Percentiles rank a stretch among this genome's conserved stretches.
Conservation (phyloP, 2,888 invertebrate genomes). For the Chaitophorus viminalis region DNA sequence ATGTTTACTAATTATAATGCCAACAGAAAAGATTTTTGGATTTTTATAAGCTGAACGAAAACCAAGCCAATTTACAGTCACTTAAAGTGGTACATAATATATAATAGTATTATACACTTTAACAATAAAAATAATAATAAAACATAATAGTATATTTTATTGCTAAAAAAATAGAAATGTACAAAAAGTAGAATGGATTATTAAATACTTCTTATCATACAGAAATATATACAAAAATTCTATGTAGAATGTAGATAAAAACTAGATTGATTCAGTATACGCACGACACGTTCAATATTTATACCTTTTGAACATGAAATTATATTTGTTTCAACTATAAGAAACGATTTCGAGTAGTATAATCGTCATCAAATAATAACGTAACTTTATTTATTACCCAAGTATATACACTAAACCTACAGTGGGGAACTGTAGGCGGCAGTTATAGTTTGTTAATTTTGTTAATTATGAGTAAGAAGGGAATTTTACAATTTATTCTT, state of each 20-base stretch:
- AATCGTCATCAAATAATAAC: not conserved
- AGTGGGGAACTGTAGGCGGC: not conserved
- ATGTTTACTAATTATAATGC: not conserved
- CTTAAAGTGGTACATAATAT: too few species aligned
- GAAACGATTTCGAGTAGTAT: not conserved
- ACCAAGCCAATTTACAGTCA: not conserved
- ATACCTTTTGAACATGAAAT: not conserved
- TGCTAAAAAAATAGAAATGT: too few species aligned
- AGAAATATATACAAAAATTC: too few species aligned
- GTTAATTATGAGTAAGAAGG: constrained; percentile 18
- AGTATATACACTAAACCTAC: not conserved
- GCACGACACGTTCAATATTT: not conserved
- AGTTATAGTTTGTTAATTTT: constrained; percentile 16
- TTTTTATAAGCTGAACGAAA: too few species aligned
- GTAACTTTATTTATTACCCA: not conserved
- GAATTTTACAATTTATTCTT: constrained; percentile 26
- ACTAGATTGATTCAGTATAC: not conserved
- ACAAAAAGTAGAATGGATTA: too few species aligned
- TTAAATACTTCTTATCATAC: too few species aligned
- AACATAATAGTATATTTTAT: too few species aligned
- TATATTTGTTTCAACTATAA: not conserved
- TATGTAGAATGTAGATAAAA: too few species aligned
- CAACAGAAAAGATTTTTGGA: not conserved
- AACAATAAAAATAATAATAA: too few species aligned
- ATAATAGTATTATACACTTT: too few species aligned